Conservation (phyloP, 2,797 vertebrate species). For the Sus cebifrons region DNA sequence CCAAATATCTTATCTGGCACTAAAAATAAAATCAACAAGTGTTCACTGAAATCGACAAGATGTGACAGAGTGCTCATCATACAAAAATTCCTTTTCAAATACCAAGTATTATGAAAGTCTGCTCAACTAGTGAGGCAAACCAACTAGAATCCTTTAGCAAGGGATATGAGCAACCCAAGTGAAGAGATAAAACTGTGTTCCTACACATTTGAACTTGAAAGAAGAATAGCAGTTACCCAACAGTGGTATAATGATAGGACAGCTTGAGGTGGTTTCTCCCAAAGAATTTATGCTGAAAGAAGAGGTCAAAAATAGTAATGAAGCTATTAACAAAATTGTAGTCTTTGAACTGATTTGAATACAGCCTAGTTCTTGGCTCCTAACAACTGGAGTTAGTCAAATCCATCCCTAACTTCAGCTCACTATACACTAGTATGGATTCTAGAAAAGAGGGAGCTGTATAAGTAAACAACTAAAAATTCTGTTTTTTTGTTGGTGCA, state of each 20-base stretch:
- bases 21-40: not conserved
- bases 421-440: not conserved
- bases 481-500: not conserved
- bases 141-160: slow-evolving; percentile 19
- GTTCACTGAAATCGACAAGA: slow-evolving; percentile 22
- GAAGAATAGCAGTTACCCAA: slow-evolving; percentile 30
- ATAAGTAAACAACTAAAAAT: not conserved
- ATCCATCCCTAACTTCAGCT: not conserved
- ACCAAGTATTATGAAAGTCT: not conserved
- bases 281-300: slow-evolving; percentile 40
- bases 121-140: not conserved
- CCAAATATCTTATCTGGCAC: not conserved
- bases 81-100: not conserved
- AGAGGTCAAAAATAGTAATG: not conserved
- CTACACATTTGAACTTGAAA: slow-evolving; percentile 38
- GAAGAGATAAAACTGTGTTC: slow-evolving; percentile 23
- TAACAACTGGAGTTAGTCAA: not conserved
- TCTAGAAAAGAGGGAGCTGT: not conserved
- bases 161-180: not conserved
- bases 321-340: not conserved
- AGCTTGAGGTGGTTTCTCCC: not conserved
- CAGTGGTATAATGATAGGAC: not conserved
- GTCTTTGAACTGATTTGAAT: not conserved
- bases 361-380: not conserved
- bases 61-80: not conserved